Evolutionary conservation across 2,888 invertebrate genomes (phyloP), one percentile per base, ranked within the genome.

Genomic region (Cephus rjabovi): DNA sequence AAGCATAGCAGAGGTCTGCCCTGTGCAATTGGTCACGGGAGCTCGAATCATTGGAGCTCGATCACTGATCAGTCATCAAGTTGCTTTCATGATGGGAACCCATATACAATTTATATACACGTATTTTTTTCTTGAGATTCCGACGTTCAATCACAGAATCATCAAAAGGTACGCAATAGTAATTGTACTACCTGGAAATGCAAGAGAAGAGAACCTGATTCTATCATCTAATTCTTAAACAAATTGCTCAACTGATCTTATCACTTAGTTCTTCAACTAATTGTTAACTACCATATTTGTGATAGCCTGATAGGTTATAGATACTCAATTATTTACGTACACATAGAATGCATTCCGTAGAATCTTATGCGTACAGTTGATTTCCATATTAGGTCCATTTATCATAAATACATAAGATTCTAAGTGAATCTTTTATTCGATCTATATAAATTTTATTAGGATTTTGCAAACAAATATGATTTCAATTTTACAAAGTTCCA

Each of bases 1-100:
- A 71, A 71, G 33, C 71, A 34, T 71, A 34, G 71, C 71, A 34
- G 71, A 71, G 71, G 71, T 31, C 71, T 31, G 31, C 12, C 71
- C 12, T 31, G 12, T 71, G 71, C 31, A 34, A 71, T 71, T 71
- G 71, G 71, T 71, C 71, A 71, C 15, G 71, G 71, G 2, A 34
- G 71, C 31, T 71, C n/a, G 71, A 71, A 31, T 34, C n/a, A 31
- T 71, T 34, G 11, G 31, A 71, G 71, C 31, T 56, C 71, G 31
- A 71, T 71, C 71, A 34, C 31, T 23, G 31, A 71, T 71, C 71
- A 34, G 31, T 71, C 33, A 71, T 71, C 31, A 71, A 56, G 56
- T 56, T 33, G 12, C 71, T 71, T 71, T 71, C 33, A 11, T 71
- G 31, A 71, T 2, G 40, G 12, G 12, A 34, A 23, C 2, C 33